Conservation (phyloP, 64 coral and sea anemone genomes). For the Actinia equina region DNA sequence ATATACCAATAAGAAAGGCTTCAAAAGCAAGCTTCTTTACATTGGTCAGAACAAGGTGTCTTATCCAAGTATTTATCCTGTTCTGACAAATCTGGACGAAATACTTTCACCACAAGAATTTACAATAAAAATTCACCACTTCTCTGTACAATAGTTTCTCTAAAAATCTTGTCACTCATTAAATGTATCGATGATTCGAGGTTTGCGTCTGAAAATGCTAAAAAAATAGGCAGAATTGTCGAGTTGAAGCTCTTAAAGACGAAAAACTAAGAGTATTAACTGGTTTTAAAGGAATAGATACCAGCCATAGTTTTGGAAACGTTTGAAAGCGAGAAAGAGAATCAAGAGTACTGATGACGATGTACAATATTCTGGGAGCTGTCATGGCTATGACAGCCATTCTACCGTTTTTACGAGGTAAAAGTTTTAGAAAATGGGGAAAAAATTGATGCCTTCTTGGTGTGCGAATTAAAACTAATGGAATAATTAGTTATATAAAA, state of each 20-base stretch:
- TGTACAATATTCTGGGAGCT: not conserved
- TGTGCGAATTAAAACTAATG: too few relatives aligned
- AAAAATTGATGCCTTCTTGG: not conserved
- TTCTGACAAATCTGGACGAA: not conserved
- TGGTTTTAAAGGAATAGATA: not conserved
- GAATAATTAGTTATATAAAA: too few relatives aligned
- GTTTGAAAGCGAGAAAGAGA: not conserved
- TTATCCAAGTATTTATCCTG: too few relatives aligned
- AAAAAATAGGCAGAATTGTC: not conserved
- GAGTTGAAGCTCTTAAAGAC: not conserved
- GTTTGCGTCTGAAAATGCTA: not conserved
- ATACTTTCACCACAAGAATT: not conserved
- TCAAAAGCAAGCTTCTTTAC: too few relatives aligned
- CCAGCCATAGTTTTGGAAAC: not conserved
- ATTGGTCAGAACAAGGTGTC: too few relatives aligned
- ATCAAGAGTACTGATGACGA: not conserved
- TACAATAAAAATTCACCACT: not conserved
- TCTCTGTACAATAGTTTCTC: not conserved
- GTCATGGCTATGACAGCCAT: not conserved
- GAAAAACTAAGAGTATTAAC: not conserved
- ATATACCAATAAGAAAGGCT: too few relatives aligned
- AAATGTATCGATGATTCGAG: not conserved
- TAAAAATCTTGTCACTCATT: not conserved
- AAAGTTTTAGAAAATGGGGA: not conserved
- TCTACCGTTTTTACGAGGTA: not conserved